These are phyloP conservation scores for Brachyrhaphis roseni DNA, from an alignment of 2,797 vertebrate genomes.

Conservation along the genomic window DNA sequence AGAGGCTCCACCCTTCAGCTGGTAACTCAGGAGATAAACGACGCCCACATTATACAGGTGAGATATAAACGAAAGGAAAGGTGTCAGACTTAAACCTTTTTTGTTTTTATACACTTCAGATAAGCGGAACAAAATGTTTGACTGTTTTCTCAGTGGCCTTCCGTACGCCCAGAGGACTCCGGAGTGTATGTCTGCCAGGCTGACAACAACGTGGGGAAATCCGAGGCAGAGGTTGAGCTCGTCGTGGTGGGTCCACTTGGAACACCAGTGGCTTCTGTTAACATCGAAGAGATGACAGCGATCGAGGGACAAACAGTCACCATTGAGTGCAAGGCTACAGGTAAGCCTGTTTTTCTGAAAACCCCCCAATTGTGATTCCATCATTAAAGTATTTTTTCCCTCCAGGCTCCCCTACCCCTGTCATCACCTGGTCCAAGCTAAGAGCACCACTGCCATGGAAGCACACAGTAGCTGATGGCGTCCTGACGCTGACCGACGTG, in stretches of 20 bases:
- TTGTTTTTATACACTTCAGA: background rate
- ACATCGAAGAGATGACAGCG: conserved; percentile 70
- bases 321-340: conserved; percentile 85
- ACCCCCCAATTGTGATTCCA: background rate
- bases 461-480: conserved; percentile 81
- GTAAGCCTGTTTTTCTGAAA: conserved; percentile 64
- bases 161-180: conserved; percentile 78
- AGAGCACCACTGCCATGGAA: conserved; percentile 94
- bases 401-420: conserved; percentile 86
- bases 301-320: conserved; percentile 85
- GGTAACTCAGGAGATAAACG: conserved; percentile 70
- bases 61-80: background rate
- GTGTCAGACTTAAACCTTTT: background rate
- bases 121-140: background rate
- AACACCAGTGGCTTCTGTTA: conserved; percentile 78
- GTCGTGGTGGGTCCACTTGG: conserved; percentile 68
- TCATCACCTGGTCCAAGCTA: conserved; percentile 93
- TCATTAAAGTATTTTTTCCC: background rate
- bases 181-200: conserved; percentile 89
- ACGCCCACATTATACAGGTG: conserved; percentile 80
- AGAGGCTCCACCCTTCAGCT: conserved; percentile 81
- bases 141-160: conserved; percentile 77
- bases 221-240: conserved; percentile 84
- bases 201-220: conserved; percentile 83
- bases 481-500: conserved; percentile 84